Conservation (phyloP, 2,797 vertebrate species). For the Anas acuta region DNA sequence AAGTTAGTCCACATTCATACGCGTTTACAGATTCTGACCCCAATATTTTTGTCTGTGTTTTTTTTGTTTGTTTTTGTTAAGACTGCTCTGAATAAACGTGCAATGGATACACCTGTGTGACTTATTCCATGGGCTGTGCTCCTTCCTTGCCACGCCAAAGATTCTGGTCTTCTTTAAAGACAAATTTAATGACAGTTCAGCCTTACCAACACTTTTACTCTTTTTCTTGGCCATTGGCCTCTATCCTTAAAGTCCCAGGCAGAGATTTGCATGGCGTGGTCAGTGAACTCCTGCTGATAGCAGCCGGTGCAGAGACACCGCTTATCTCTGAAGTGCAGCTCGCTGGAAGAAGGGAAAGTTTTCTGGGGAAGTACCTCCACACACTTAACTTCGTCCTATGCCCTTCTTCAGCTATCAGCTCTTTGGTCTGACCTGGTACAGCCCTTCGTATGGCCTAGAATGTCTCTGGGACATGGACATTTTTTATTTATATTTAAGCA, state of each 20-base stretch:
- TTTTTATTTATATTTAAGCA: not conserved
- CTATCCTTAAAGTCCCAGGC: not conserved
- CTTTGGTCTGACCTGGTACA: not conserved
- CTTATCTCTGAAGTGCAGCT: not conserved
- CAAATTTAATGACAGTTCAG: not conserved
- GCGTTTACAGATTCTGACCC: not conserved
- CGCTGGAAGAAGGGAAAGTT: not conserved
- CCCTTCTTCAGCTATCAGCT: not conserved
- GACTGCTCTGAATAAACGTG: not conserved
- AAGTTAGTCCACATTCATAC: not conserved
- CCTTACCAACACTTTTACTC: not conserved
- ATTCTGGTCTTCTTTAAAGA: not conserved
- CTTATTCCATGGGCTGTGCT: not conserved
- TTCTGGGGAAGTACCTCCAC: not conserved
- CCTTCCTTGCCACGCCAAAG: not conserved
- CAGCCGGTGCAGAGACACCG: rapidly evolving
- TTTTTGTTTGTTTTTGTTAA: not conserved
- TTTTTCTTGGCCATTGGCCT: not conserved
- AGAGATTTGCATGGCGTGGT: not conserved
- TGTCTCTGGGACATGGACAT: not conserved
- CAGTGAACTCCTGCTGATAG: not conserved
- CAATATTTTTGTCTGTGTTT: not conserved
- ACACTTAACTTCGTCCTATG: not conserved
- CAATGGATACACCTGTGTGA: not conserved
- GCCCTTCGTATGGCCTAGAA: not conserved